Conservation (phyloP, 2,888 invertebrate species). For the Euclidia mi region DNA sequence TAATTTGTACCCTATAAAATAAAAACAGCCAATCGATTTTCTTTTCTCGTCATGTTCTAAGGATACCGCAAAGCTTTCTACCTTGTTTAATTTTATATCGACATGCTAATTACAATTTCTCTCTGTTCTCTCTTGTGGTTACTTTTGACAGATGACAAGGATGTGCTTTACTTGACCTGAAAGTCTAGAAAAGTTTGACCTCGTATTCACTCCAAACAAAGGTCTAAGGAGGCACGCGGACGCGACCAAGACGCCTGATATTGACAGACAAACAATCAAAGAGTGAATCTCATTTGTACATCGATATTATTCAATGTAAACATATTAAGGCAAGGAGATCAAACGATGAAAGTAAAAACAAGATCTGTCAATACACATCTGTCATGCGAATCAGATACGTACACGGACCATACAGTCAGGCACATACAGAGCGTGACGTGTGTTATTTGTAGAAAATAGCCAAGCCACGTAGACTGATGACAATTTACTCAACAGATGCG, state of each 20-base stretch:
- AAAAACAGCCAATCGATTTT: slow-evolving; percentile 53
- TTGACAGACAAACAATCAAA: slow-evolving; percentile 38
- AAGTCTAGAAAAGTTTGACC: slow-evolving; percentile 68
- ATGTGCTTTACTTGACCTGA: slow-evolving; percentile 69
- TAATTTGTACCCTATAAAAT: slow-evolving; percentile 58
- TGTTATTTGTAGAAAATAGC: too few relatives aligned
- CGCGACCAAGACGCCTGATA: slow-evolving; percentile 27
- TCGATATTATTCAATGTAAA: slow-evolving; percentile 34
- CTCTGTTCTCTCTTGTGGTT: slow-evolving; percentile 61
- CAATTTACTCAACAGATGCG: too few relatives aligned
- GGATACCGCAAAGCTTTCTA: slow-evolving; percentile 73
- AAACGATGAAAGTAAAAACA: slow-evolving; percentile 29
- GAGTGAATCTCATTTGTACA: slow-evolving; percentile 24
- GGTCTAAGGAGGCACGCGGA: slow-evolving; percentile 34
- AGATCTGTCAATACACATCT: slow-evolving; percentile 8
- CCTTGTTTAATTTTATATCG: slow-evolving; percentile 58
- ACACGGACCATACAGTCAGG: background rate
- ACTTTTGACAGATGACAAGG: slow-evolving; percentile 68
- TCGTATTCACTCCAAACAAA: slow-evolving; percentile 49
- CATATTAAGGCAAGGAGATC: slow-evolving; percentile 21
- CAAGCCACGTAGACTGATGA: too few relatives aligned
- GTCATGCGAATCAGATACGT: slow-evolving; percentile 1
- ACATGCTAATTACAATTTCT: slow-evolving; percentile 78
- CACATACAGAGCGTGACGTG: too few relatives aligned
- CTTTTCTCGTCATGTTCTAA: slow-evolving; percentile 44